Evolutionary conservation across 2,888 invertebrate genomes (phyloP), one percentile per base, ranked within the genome.

Genomic region (Cheilosia scutellata): DNA sequence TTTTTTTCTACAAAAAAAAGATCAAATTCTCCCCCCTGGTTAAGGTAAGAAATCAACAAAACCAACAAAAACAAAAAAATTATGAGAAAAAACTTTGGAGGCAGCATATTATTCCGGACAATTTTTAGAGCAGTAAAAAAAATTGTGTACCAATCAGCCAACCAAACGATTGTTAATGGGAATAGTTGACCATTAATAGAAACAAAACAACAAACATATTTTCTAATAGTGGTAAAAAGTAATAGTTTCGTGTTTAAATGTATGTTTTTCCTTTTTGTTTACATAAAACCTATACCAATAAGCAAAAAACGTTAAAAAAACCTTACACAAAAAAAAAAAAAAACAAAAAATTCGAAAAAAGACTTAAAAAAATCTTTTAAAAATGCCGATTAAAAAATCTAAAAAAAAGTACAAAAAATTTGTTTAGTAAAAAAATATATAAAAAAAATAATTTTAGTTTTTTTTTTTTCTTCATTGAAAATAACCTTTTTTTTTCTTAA

Each of bases 351-450:
- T 70, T 44, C 42, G 37, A 44, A 57, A 74, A 83, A 75, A 72
- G 75, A 75, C 79, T 71, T 42, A 76, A 65, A 82, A 79, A 84
- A 84, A 84, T 63, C 44, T 16, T 65, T 65, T 75, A 80, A 65
- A 79, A 78, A 75, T 71, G 70, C 75, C 79, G 84, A 80, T 68
- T 58, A 65, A 83, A 83, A 84, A 84, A 79, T 70, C 68, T 79
- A 79, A 78, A 87, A 77, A 83, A 76, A 71, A 82, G 83, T 72
- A 87, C 77, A 77, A 79, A 83, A 88, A 82, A 88, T 86, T 83
- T 88, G 88, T 88, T 88, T 88, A 88, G 82, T 78, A 75, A 70
- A 88, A 87, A 82, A 60, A 71, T 57, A 65, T 49, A 58, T 63
- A 72, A 71, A 77, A 74, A 77, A 72, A 87, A 77, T 86, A 80